Base-by-base conservation (phyloP, 1,140 invertebrate species). In the Trinorchestia longiramus region DNA sequence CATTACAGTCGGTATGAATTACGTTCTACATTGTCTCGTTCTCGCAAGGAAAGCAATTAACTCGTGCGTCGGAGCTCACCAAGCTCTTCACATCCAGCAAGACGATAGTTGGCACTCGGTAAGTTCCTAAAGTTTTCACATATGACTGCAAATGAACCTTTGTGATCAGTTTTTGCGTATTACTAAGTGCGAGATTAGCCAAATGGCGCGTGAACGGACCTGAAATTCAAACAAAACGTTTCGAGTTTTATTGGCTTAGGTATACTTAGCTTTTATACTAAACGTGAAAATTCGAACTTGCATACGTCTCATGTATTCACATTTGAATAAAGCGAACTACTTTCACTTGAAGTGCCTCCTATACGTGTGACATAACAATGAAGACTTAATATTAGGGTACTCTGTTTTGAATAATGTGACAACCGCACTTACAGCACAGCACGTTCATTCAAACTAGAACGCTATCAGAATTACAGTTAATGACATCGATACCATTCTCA, bases 1-100 rank as follows among this genome's bases (percentile, higher is more conserved):
- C 88, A 90, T 90, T 90, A 42, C 88, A 41, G n/a, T 77, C 88
- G 41, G 88, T 4, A 90, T 36, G 88, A 42, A 90, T 90, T 90
- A 90, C 88, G 88, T 41, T 90, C 43, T 43, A 36, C 43, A 90
- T 90, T 90, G 88, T 28, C 41, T 4, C 41, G 88, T 90, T 42
- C 88, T 90, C 88, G 88, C 88, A 28, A 90, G 88, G 88, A 90
- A 90, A 90, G 41, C 88, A 90, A 90, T 90, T 90, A 90, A 90
- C 88, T 90, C 88, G n/a, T 6, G 88, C 88, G 88, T 11, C 11
- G 41, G 41, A 42, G 41, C 8, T 4, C 43, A 42, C 36, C 23
- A 42, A 28, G 43, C 41, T 15, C 88, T 28, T 43, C 41, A 42
- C 43, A 90, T 43, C n/a, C 88, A 4, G 88, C 8, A 4, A 36